Evolutionary conservation across 2,113 vertebrate genomes (phyloP).

Genomic region (Phrynocephalus versicolor): DNA sequence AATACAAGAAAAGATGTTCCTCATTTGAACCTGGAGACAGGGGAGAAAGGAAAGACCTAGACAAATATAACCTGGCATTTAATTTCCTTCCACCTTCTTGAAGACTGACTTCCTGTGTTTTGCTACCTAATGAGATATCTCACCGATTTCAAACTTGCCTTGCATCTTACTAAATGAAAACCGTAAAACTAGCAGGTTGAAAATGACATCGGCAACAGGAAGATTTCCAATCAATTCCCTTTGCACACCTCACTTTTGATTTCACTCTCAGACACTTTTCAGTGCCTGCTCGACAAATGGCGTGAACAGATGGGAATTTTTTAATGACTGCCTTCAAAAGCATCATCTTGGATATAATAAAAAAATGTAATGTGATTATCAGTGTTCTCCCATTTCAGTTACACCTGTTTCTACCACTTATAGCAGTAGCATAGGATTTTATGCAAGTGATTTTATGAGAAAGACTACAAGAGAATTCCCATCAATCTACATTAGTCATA

Average conservation of each 20-base stretch:
- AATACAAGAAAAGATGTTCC: slow-evolving; percentile 2
- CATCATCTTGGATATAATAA: slow-evolving; percentile 34
- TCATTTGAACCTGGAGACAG: slow-evolving; percentile 14
- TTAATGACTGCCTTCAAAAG: slow-evolving; percentile 39
- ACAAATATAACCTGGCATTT: slow-evolving; percentile 41
- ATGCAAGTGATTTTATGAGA: slow-evolving; percentile 29
- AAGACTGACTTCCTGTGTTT: slow-evolving; percentile 3
- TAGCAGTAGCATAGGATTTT: slow-evolving; percentile 29
- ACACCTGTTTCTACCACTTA: slow-evolving; percentile 46
- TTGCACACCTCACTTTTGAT: background rate
- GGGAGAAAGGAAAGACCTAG: background rate
- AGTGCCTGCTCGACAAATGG: slow-evolving; percentile 31
- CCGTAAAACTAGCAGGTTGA: background rate
- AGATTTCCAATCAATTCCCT: slow-evolving; percentile 11
- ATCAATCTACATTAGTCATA: slow-evolving; percentile 48
- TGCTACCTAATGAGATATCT: slow-evolving; percentile 9
- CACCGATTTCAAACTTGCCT: slow-evolving; percentile 1
- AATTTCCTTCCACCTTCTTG: slow-evolving; percentile 16
- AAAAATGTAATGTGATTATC: slow-evolving; percentile 32
- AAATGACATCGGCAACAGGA: background rate
- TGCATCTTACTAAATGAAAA: slow-evolving; percentile 22
- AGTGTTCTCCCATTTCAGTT: slow-evolving; percentile 15
- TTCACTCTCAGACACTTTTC: slow-evolving; percentile 20
- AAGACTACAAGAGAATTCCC: slow-evolving; percentile 14
- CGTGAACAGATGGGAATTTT: slow-evolving; percentile 27